Base-by-base conservation (phyloP, 2,113 vertebrate genomes). In the Drymodes brunneopygia region DNA sequence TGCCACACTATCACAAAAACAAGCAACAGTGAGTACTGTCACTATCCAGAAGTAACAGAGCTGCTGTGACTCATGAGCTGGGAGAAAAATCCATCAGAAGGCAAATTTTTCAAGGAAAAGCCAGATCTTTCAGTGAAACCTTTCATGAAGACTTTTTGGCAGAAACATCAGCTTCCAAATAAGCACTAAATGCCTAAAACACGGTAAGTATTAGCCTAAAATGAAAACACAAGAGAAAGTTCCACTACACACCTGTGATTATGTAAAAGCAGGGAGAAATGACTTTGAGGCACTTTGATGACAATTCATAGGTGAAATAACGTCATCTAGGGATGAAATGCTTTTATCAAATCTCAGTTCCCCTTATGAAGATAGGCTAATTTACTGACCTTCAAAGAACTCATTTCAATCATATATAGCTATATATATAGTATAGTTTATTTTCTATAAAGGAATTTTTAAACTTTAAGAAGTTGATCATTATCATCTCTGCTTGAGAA, bases 381-480 rank as follows among this genome's bases (percentile, higher is more conserved):
- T 88, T 86, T 90, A 86, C 36, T 95, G 74, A 87, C 73, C 62
- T 79, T 90, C 92, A 93, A 90, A 88, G 71, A 22, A 64, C 35
- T 82, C 22, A 77, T 73, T 86, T 70, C 70, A 50, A 78, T 54
- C 24, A 35, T 36, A 38, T 38, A 11, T 38, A 38, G 38, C 11
- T 38, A n/a, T n/a, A n/a, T n/a, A n/a, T n/a, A n/a, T n/a, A 38
- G 38, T 33, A 19, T 50, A 42, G 33, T 53, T 77, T 38, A 28
- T 93, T 66, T 88, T 38, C 54, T 47, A 11, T 40, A 9, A 77
- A 69, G 17, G 47, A 1, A 28, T 24, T 47, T 71, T 66, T 56
- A 19, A 90, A 53, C 19, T 86, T 65, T 4, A 5, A 31, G 3
- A 20, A 58, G 11, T 48, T 42, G 6, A 42, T 53, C 10, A 17